A percentile compares a stretch with the other conserved stretches of the same genome.
Conservation (phyloP, 2,113 vertebrate species). For the Brachyistius frenatus region DNA sequence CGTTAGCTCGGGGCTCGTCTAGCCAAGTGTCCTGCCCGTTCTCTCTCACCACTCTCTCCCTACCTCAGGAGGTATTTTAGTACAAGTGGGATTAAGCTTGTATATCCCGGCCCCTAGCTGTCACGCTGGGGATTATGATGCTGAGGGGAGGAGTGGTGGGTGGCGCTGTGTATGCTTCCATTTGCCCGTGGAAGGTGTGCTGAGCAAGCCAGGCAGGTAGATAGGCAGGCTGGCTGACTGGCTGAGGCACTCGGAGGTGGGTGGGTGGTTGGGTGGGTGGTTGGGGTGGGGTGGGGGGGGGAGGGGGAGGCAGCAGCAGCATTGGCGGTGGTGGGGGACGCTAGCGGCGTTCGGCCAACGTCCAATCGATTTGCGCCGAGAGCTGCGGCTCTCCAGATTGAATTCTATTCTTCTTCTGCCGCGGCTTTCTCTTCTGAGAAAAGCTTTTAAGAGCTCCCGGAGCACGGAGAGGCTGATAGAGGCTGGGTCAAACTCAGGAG, state of each 20-base stretch:
- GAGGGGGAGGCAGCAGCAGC: too few species aligned
- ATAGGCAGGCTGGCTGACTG: background rate
- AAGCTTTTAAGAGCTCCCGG: conserved; percentile 50
- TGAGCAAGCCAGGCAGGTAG: conserved; percentile 36
- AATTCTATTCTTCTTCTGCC: conserved; percentile 35
- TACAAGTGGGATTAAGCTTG: conserved; percentile 79
- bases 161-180: conserved; percentile 68
- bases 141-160: conserved; percentile 53
- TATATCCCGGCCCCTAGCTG: conserved; percentile 72
- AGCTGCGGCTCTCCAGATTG: conserved; percentile 35
- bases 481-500: conserved; percentile 11
- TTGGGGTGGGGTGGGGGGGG: too few species aligned
- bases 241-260: too few species aligned
- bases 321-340: background rate
- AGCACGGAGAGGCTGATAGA: conserved; percentile 24
- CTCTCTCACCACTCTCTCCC: conserved; percentile 48
- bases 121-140: conserved; percentile 75
- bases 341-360: conserved; percentile 8
- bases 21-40: conserved; percentile 41
- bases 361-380: conserved; percentile 18
- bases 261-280: too few species aligned
- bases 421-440: conserved; percentile 41
- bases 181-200: conserved; percentile 63
- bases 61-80: conserved; percentile 71
- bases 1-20: conserved; percentile 10